Evolutionary conservation across 2,888 invertebrate species (phyloP).

Genomic region (Noctuana brunneofusca): DNA sequence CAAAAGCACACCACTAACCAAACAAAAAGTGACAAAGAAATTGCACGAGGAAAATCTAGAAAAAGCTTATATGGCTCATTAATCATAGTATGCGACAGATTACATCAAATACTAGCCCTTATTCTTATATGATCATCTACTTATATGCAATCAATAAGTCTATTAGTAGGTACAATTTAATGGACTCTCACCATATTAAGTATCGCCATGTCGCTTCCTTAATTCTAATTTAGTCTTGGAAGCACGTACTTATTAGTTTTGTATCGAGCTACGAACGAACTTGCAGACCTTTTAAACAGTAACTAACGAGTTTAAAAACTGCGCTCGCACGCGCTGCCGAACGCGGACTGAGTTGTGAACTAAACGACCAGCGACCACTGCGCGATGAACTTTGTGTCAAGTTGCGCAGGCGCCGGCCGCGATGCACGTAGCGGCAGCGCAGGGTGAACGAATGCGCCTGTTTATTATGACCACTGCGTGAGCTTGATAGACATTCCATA

Average conservation of each 20-base stretch:
- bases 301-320: constrained; percentile 43
- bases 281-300: constrained; percentile 48
- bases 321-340: constrained; percentile 60
- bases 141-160: constrained; percentile 15
- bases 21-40: constrained; percentile 4
- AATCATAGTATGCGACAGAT: constrained; percentile 29
- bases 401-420: constrained; percentile 55
- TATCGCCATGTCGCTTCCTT: constrained; percentile 64
- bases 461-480: constrained; percentile 52
- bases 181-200: constrained; percentile 59
- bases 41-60: constrained; percentile 1
- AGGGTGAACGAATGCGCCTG: constrained; percentile 54
- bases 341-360: constrained; percentile 55
- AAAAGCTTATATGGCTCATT: constrained; percentile 20
- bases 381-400: constrained; percentile 61
- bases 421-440: constrained; percentile 47
- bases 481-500: constrained; percentile 62
- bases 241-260: constrained; percentile 61
- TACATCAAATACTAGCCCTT: constrained; percentile 26
- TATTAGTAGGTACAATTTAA: constrained; percentile 24
- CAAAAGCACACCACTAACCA: not conserved
- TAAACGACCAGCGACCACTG: constrained; percentile 47
- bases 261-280: constrained; percentile 40
- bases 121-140: constrained; percentile 13
- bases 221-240: constrained; percentile 70